Percentiles rank a stretch among this genome's conserved stretches.
These are phyloP conservation scores for Urocitellus parryii DNA, from an alignment of 2,113 vertebrate species.

Conservation along the genomic window DNA sequence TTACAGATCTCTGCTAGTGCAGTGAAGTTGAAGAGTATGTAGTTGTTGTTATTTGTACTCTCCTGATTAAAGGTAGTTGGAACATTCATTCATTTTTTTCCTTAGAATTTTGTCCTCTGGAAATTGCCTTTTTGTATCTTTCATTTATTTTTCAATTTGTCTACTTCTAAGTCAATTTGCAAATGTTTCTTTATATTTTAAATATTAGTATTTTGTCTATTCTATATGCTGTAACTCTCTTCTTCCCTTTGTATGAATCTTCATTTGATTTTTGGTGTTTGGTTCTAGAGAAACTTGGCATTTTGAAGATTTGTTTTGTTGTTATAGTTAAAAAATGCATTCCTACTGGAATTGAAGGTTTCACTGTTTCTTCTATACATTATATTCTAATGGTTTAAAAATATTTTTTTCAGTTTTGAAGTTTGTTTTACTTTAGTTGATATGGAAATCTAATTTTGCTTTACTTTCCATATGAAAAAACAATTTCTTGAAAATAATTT, in stretches of 20 bases:
- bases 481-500: background rate
- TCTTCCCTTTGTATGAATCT: background rate
- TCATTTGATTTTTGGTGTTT: background rate
- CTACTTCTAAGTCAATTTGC: constrained; percentile 43
- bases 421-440: background rate
- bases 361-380: background rate
- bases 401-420: background rate
- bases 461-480: constrained; percentile 15
- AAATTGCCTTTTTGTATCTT: constrained; percentile 14
- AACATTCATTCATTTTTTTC: constrained; percentile 15
- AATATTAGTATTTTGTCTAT: constrained; percentile 18
- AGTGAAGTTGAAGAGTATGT: background rate
- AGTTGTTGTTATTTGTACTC: background rate
- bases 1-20: background rate
- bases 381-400: background rate
- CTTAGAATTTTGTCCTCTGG: background rate
- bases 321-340: background rate
- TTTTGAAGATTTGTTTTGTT: constrained; percentile 47
- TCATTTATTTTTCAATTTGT: constrained; percentile 39
- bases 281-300: background rate
- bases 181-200: constrained; percentile 18
- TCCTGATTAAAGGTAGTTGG: background rate
- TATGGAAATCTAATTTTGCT: constrained; percentile 6
- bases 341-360: background rate
- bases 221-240: background rate